Evolutionary conservation across 2,888 invertebrate genomes (phyloP).

Genomic region (Pristionchus entomophagus): DNA sequence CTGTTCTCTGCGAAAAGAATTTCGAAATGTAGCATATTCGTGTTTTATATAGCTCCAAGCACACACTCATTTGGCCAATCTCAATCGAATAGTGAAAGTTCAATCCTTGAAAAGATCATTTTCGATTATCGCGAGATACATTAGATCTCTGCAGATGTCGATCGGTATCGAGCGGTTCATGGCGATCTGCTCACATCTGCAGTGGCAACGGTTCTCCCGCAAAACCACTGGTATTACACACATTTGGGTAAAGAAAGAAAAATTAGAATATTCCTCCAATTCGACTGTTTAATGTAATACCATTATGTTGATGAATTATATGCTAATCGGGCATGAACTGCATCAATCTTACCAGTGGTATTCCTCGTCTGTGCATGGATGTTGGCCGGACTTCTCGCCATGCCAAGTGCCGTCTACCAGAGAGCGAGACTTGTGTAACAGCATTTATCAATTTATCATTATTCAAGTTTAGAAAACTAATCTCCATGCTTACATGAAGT

Average conservation of each 20-base stretch:
- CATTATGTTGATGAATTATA: too few species aligned
- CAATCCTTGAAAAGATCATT: too few species aligned
- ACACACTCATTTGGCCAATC: too few species aligned
- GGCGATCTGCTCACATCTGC: constrained; percentile 68
- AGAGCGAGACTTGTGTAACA: too few species aligned
- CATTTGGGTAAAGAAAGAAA: not conserved
- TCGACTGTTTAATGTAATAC: too few species aligned
- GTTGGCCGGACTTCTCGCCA: constrained; percentile 60
- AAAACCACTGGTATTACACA: constrained; percentile 55
- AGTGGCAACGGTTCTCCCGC: constrained; percentile 64
- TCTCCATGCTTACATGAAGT: too few species aligned
- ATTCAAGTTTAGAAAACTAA: too few species aligned
- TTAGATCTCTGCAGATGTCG: constrained; percentile 58
- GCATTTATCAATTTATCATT: too few species aligned
- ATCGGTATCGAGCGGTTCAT: constrained; percentile 67
- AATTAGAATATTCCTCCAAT: not conserved
- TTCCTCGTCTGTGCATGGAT: constrained; percentile 57
- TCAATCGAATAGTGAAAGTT: too few species aligned
- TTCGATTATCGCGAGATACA: too few species aligned
- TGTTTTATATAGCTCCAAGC: too few species aligned
- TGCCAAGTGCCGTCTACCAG: constrained; percentile 58
- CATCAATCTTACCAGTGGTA: constrained; percentile 2
- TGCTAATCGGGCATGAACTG: not conserved
- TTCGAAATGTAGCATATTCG: not conserved
- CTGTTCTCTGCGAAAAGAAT: not conserved